Evolutionary conservation across 2,888 invertebrate genomes (phyloP).

Genomic region (Oegoconia quadripuncta): DNA sequence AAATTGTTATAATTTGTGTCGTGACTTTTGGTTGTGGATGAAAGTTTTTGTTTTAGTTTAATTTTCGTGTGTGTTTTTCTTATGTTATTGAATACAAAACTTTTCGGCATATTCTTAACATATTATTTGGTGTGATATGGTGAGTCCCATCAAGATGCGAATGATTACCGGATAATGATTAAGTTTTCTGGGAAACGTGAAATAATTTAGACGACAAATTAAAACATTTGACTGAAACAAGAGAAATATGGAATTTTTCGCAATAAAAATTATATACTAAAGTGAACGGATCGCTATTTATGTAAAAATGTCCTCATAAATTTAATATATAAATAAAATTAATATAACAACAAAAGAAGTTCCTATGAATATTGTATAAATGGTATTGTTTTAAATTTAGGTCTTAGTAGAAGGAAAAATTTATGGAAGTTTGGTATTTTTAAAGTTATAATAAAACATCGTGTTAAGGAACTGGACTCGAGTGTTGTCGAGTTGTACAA

Average conservation of each 20-base stretch:
- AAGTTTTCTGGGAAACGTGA: slow-evolving; percentile 73
- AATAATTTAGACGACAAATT: slow-evolving; percentile 43
- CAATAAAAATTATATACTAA: slow-evolving; percentile 52
- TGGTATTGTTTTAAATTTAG: slow-evolving; percentile 78
- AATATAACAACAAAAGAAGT: slow-evolving; percentile 79
- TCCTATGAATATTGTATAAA: slow-evolving; percentile 79
- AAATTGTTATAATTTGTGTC: slow-evolving; percentile 58
- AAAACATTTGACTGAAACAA: slow-evolving; percentile 47
- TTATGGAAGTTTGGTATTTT: slow-evolving; percentile 77
- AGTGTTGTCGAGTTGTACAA: slow-evolving; percentile 58
- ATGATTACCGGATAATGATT: slow-evolving; percentile 58
- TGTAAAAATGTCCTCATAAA: slow-evolving; percentile 77
- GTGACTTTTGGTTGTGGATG: slow-evolving; percentile 49
- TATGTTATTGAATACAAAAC: slow-evolving; percentile 61
- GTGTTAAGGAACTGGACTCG: slow-evolving; percentile 64
- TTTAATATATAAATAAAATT: slow-evolving; percentile 77
- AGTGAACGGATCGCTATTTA: slow-evolving; percentile 77
- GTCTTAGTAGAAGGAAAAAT: slow-evolving; percentile 77
- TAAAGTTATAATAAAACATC: slow-evolving; percentile 72
- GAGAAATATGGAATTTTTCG: slow-evolving; percentile 33
- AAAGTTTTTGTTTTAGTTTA: slow-evolving; percentile 40
- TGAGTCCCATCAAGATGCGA: slow-evolving; percentile 56
- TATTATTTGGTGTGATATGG: slow-evolving; percentile 59
- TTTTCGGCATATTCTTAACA: slow-evolving; percentile 60
- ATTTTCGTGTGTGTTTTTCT: slow-evolving; percentile 40